Evolutionary conservation across 2,113 vertebrate genomes (phyloP), one percentile per base, ranked within the genome.

Genomic region (Lipophrys pholis): DNA sequence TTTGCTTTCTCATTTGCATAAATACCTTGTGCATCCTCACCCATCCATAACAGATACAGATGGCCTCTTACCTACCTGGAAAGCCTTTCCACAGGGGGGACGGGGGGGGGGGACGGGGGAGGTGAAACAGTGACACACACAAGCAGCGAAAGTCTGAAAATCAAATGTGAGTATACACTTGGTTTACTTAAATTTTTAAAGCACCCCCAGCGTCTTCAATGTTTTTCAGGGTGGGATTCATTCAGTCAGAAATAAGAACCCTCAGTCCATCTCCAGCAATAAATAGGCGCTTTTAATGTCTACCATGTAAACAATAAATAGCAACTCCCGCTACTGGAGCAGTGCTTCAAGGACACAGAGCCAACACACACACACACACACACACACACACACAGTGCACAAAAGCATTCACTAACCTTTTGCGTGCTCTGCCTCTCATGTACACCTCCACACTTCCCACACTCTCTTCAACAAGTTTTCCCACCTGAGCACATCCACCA

Each of bases 11-110:
- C n/a, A 61, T 68, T 76, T 88, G 55, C 58, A 66, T 75, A 50
- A 74, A 82, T 62, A 66, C 11, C n/a, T 54, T 41, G 30, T 52
- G 16, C 61, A 58, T 45, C 38, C 3, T 71, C 61, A 64, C 11
- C 67, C 72, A 79, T 68, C 62, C 66, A 53, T 71, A 48, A 71
- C 59, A 75, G 46, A 69, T 45, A 53, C 54, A 85, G 60, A 78
- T 78, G 73, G 45, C 42, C 14, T 76, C 58, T 53, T 35, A 30
- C 58, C 9, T 49, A 67, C 74, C 56, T 78, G 51, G 41, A 71
- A 57, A 52, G 56, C 14, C 59, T 58, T 38, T 69, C 68, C 68
- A 64, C 43, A 16, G 53, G 53, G 69, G 74, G 43, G 43, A 69
- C n/a, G n/a, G n/a, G n/a, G n/a, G n/a, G n/a, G n/a, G 21, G 38